Base-by-base conservation (phyloP, 2,888 invertebrate genomes). In the Antheraea assamensis region DNA sequence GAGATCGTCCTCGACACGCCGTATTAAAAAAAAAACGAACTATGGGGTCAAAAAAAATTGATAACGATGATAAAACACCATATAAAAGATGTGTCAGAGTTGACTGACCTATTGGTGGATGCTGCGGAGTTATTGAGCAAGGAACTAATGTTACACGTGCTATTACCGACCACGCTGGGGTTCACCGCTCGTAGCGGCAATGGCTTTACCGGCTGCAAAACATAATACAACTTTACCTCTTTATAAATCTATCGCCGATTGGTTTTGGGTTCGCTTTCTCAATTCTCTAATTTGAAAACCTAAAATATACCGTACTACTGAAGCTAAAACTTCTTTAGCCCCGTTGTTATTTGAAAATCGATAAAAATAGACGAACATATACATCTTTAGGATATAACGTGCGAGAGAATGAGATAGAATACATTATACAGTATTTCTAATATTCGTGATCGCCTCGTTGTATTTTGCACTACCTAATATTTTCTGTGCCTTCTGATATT, bases 161-260 rank as follows among this genome's bases (percentile, higher is more conserved):
- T 88, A 88, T 90, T 91, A 88, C 87, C 87, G 87, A 90, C 89
- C 87, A 84, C 92, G 87, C 90, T 86, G 85, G 87, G 86, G 87
- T 87, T 89, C 90, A 95, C 96, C 92, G 96, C 96, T 91, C 96
- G 96, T 83, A 98, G 96, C 81, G 98, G 97, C 88, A 97, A 97
- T 78, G 98, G 98, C 95, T 98, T 98, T 81, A 98, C 96, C 90
- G 97, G 97, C 97, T 98, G 95, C 83, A 96, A 93, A 85, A 83
- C 81, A 87, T 88, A 81, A 87, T 84, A 87, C 82, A 85, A 81
- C 83, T 81, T 80, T 85, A 73, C 49, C 73, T 47, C 49, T 31
- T 58, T 71, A 35, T 13, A 68, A 68, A 68, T n/a, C 15, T 30
- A 2, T 24, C 35, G 30, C n/a, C 71, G 70, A 79, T 78, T 78